Base-by-base conservation (phyloP, 1,140 invertebrate species). In the Drosophila sproati region DNA sequence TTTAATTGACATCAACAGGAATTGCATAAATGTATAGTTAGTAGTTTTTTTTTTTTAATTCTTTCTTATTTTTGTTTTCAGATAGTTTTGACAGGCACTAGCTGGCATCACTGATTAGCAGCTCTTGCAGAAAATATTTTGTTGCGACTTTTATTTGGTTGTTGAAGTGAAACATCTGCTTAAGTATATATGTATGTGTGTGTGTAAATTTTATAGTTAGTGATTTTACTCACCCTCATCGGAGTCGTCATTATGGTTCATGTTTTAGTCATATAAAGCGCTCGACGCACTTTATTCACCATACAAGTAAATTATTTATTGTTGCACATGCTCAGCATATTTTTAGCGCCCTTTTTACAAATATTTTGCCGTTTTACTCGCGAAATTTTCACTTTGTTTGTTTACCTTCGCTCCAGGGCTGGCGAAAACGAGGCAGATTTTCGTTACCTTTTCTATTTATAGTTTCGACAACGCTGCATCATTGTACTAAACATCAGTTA, bases 221-320 rank as follows among this genome's bases (percentile, higher is more conserved):
- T 68, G 59, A 57, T 57, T 57, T 72, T 60, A 78, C 79, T 69
- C 59, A 91, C 88, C 88, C 73, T 91, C 88, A 48, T 91, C 88
- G 5, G 87, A 91, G 74, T 91, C 88, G 43, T 74, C 88, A 43
- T 47, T 48, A 12, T 35, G 10, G 32, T 62, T 71, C 78, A 75
- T 80, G 54, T 35, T 67, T 60, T 55, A n/a, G 34, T 51, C 52
- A 56, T 72, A 71, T 54, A 47, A 3, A 43, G 29, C 59, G 10
- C 28, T 47, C 47, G 39, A 3, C 5, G 41, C 48, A 34, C 3
- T 62, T 31, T 43, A 51, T 56, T 29, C 37, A 62, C 10, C 5
- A 31, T 12, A 50, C 31, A 37, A 56, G 45, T 39, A 7, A 41
- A 45, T 61, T 29, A 60, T 55, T 51, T 28, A 12, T 20, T 8